These are phyloP conservation scores for Bombyx huttoni DNA, from an alignment of 2,888 invertebrate genomes.

Conservation along the genomic window DNA sequence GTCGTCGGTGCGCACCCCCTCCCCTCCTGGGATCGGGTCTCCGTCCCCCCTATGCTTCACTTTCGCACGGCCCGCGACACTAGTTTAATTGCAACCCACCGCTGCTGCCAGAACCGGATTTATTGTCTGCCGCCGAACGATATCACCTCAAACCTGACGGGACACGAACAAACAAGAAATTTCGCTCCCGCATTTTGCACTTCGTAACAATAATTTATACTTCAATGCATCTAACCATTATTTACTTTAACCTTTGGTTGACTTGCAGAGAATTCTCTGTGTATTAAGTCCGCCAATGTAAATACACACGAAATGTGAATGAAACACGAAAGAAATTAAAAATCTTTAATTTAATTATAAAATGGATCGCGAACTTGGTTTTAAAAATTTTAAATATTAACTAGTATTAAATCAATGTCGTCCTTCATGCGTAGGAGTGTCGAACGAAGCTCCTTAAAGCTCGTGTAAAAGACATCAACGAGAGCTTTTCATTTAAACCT, in stretches of 20 bases:
- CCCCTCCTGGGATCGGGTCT: slow-evolving; percentile 16
- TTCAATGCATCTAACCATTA: not conserved
- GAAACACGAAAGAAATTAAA: no score
- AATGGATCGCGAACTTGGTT: no score
- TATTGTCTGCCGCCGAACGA: slow-evolving; percentile 59
- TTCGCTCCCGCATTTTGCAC: not conserved
- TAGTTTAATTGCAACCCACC: slow-evolving; percentile 64
- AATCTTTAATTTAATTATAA: no score
- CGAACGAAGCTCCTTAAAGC: not conserved
- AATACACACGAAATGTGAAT: no score
- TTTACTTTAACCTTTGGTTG: no score
- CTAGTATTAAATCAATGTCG: not conserved
- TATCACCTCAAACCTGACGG: slow-evolving; percentile 46
- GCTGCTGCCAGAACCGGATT: slow-evolving; percentile 63
- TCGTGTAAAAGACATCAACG: not conserved
- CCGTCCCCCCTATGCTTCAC: slow-evolving; percentile 42
- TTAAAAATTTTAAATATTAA: not conserved
- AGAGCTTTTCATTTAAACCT: not conserved
- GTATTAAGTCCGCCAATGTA: no score
- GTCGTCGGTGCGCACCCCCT: slow-evolving; percentile 14
- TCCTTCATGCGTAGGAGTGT: not conserved
- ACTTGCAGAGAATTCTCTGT: no score
- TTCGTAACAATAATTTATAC: not conserved
- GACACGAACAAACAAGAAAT: slow-evolving; percentile 16
- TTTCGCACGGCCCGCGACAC: slow-evolving; percentile 68